phyloP scores from a whole-genome alignment of 2,888 invertebrate species.

The Diaprepes abbreviatus region DNA sequence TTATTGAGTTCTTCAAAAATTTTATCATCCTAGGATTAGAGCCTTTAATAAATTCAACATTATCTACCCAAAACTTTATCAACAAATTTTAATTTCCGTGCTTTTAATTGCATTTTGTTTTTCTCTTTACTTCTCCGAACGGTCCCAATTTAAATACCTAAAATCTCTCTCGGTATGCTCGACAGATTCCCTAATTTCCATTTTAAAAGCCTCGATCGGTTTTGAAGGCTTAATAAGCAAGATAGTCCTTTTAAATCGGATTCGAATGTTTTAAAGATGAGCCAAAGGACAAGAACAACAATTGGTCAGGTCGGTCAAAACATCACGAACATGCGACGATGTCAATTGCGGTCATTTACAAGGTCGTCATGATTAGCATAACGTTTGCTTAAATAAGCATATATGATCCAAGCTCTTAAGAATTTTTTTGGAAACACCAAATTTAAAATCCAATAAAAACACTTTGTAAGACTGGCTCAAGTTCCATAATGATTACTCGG shows the following conservation, averaged over 20 bases:
- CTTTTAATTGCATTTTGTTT: conserved; percentile 6
- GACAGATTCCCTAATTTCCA: conserved; percentile 7
- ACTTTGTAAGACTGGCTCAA: no score
- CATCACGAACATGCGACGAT: neutral
- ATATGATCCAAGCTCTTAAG: no score
- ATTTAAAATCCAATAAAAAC: no score
- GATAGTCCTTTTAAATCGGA: conserved; percentile 12
- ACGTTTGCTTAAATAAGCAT: no score
- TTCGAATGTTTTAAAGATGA: conserved; percentile 12
- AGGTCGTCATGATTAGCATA: conserved; percentile 5
- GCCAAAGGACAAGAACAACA: conserved; percentile 2
- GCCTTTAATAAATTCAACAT: neutral
- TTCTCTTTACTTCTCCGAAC: neutral
- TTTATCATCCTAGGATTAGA: no score
- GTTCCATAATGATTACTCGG: no score
- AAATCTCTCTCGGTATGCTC: conserved; percentile 5
- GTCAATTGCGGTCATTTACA: conserved; percentile 3
- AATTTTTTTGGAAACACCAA: no score
- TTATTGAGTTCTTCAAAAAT: no score
- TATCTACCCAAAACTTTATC: neutral
- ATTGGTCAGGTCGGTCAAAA: neutral
- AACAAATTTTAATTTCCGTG: conserved; percentile 5
- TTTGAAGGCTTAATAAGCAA: conserved; percentile 5
- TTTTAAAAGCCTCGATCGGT: conserved; percentile 11
- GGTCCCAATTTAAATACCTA: conserved; percentile 7